Conservation (phyloP, 2,797 vertebrate genomes). For the Phrynocephalus forsythii region DNA sequence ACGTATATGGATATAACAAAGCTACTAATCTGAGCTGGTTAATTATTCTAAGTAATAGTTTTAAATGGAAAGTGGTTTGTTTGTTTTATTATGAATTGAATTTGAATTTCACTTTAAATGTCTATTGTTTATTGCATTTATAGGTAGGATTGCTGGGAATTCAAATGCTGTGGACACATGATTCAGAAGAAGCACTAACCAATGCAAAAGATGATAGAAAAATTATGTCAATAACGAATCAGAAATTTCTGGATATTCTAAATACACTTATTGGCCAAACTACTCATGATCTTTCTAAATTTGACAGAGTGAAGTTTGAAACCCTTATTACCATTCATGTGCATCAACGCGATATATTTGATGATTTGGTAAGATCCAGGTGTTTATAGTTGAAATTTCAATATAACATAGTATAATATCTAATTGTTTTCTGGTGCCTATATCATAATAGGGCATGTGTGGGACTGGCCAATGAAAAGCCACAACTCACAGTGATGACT, state of each 20-base stretch:
- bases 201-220: conserved; percentile 80
- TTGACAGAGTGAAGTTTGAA: conserved; percentile 83
- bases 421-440: not conserved
- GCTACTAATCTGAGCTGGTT: not conserved
- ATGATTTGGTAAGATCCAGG: conserved; percentile 79
- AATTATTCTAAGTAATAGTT: conserved; percentile 25
- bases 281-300: conserved; percentile 76
- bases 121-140: conserved; percentile 46
- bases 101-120: not conserved
- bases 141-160: conserved; percentile 82
- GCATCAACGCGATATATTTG: conserved; percentile 83
- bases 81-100: not conserved
- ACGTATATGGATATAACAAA: conserved; percentile 13
- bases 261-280: conserved; percentile 81
- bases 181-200: conserved; percentile 79
- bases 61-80: not conserved
- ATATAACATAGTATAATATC: not conserved
- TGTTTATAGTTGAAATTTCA: conserved; percentile 42
- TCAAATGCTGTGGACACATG: conserved; percentile 82
- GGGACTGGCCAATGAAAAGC: not conserved
- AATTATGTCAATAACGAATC: conserved; percentile 79
- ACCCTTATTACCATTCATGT: conserved; percentile 83
- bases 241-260: conserved; percentile 80
- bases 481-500: not conserved
- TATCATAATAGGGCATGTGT: not conserved